Evolutionary conservation across 2,113 vertebrate species (phyloP).

Genomic region (Trematomus loennbergii): DNA sequence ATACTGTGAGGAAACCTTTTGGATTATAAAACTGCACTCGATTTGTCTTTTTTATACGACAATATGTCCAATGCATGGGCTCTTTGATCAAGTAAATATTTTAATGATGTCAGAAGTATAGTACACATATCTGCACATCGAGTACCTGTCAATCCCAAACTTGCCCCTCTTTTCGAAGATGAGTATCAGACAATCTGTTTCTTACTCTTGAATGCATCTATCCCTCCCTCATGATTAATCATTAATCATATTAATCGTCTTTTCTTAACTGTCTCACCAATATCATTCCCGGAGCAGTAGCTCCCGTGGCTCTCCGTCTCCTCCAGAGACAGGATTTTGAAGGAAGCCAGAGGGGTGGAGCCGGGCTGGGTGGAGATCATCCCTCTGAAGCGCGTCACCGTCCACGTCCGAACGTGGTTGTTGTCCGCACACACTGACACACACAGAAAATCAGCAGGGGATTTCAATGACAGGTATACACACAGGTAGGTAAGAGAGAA

Average conservation of each 20-base stretch:
- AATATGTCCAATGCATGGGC: not conserved
- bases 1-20: not conserved
- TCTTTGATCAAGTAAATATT: not conserved
- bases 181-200: not conserved
- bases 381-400: slow-evolving; percentile 95
- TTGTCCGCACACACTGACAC: slow-evolving; percentile 94
- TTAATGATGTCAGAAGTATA: not conserved
- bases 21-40: not conserved
- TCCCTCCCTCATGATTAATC: not conserved
- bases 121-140: not conserved
- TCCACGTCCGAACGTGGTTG: slow-evolving; percentile 97
- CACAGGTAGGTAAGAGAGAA: not conserved
- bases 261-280: slow-evolving; percentile 83
- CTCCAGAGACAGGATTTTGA: slow-evolving; percentile 96
- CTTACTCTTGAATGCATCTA: not conserved
- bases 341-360: slow-evolving; percentile 95
- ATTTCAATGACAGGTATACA: not conserved
- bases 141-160: not conserved
- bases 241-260: not conserved
- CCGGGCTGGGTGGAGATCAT: slow-evolving; percentile 99
- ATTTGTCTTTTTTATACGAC: not conserved
- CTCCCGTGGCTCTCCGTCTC: slow-evolving; percentile 96
- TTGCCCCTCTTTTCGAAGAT: not conserved
- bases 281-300: slow-evolving; percentile 96
- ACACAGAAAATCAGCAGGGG: not conserved